phyloP scores from a whole-genome alignment of 2,888 invertebrate genomes.

The Odontomyia ornata region DNA sequence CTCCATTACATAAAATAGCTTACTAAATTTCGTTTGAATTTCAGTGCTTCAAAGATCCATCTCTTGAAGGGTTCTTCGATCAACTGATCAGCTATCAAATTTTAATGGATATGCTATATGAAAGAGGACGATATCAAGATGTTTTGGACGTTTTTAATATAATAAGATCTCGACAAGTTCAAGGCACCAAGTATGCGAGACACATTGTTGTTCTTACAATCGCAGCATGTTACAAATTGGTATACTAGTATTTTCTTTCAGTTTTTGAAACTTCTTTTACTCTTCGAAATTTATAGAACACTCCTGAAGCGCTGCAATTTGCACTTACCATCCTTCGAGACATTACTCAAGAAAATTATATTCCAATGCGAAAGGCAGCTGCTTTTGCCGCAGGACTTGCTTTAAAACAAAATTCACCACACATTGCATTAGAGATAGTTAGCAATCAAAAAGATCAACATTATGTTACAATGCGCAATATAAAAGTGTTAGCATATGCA shows the following conservation, averaged over 20 bases:
- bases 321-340: constrained; percentile 72
- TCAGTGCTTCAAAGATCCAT: constrained; percentile 72
- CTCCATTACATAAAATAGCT: not conserved
- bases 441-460: constrained; percentile 66
- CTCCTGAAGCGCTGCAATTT: constrained; percentile 71
- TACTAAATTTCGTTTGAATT: constrained; percentile 46
- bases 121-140: constrained; percentile 73
- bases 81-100: constrained; percentile 75
- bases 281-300: constrained; percentile 69
- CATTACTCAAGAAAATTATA: constrained; percentile 67
- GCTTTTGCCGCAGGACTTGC: constrained; percentile 74
- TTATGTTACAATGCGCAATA: constrained; percentile 75
- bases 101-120: constrained; percentile 76
- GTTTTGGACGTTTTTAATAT: constrained; percentile 72
- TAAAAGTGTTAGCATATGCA: constrained; percentile 72
- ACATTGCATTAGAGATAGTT: constrained; percentile 74
- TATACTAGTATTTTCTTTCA: constrained; percentile 56
- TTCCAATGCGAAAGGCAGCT: constrained; percentile 70
- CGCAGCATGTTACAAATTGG: constrained; percentile 81
- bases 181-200: constrained; percentile 73
- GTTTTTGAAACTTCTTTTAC: not conserved
- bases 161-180: constrained; percentile 70
- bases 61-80: constrained; percentile 74
- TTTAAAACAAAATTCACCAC: constrained; percentile 73
- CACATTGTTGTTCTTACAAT: constrained; percentile 73